Conservation (phyloP, 2,888 invertebrate species). For the Zelleria hepariella region DNA sequence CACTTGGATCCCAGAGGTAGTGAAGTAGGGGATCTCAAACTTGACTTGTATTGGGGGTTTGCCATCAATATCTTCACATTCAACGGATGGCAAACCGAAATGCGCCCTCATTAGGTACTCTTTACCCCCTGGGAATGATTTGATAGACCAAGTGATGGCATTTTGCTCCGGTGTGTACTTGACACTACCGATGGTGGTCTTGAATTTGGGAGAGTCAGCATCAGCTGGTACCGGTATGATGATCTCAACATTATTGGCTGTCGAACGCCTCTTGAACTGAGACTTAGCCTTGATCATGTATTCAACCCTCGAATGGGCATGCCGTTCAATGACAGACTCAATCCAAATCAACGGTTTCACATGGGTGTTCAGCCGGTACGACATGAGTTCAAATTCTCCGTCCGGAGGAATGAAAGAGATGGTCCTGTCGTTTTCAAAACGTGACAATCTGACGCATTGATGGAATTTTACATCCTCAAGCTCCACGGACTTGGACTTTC, state of each 20-base stretch:
- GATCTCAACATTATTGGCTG: constrained; percentile 99
- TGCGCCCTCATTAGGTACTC: constrained; percentile 99
- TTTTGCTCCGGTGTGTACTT: constrained; percentile 98
- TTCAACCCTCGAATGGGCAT: constrained; percentile 97
- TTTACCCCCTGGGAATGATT: constrained; percentile 98
- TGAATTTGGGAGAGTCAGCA: constrained; percentile 98
- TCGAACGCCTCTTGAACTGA: constrained; percentile 97
- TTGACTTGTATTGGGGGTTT: constrained; percentile 98
- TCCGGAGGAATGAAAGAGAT: constrained; percentile 99
- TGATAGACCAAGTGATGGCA: constrained; percentile 97
- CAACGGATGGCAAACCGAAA: constrained; percentile 96
- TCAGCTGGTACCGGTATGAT: constrained; percentile 96
- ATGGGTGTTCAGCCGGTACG: constrained; percentile 96
- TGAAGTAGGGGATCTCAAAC: constrained; percentile 99
- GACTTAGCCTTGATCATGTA: constrained; percentile 99
- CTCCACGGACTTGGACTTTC: constrained; percentile 98
- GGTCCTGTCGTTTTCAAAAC: constrained; percentile 98
- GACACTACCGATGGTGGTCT: constrained; percentile 96
- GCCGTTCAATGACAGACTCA: constrained; percentile 97
- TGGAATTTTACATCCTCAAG: constrained; percentile 99
- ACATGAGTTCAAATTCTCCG: constrained; percentile 99
- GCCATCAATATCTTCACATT: constrained; percentile 94
- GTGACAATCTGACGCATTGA: constrained; percentile 95
- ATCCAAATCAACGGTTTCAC: constrained; percentile 99
- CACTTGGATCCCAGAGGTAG: constrained; percentile 98